phyloP scores from a whole-genome alignment of 2,797 vertebrate genomes.

The Luscinia luscinia region DNA sequence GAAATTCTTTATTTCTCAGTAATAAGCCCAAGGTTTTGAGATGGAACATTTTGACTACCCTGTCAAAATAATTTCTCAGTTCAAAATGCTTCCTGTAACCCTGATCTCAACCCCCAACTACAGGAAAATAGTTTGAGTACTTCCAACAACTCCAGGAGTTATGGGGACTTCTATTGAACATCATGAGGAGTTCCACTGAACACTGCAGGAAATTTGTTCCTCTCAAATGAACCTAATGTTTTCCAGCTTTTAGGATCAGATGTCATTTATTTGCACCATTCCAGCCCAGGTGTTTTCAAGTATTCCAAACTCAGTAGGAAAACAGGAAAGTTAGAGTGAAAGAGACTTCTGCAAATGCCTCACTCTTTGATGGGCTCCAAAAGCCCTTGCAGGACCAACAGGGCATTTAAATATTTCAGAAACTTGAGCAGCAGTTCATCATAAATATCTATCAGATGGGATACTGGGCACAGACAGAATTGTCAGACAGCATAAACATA shows the following conservation, averaged over 20 bases:
- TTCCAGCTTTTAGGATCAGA: constrained; percentile 34
- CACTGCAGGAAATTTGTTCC: constrained; percentile 26
- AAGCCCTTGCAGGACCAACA: neutral
- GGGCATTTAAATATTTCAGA: constrained; percentile 27
- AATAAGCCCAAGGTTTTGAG: neutral
- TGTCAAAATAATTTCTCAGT: neutral
- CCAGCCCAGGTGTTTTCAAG: constrained; percentile 15
- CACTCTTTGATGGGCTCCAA: neutral
- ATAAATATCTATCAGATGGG: neutral
- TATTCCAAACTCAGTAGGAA: neutral
- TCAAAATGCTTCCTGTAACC: constrained; percentile 7
- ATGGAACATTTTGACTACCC: neutral
- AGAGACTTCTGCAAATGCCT: neutral
- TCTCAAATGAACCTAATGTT: neutral
- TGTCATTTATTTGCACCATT: constrained; percentile 43
- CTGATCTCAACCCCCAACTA: neutral
- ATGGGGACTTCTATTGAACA: neutral
- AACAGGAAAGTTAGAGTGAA: neutral
- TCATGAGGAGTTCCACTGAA: neutral
- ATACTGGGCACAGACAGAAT: neutral
- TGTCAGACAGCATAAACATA: neutral
- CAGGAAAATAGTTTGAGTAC: neutral
- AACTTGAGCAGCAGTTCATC: neutral
- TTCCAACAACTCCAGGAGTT: constrained; percentile 16
- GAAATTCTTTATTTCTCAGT: neutral